Evolutionary conservation across 37 sponge, comb jelly and placozoan species (phyloP).

Genomic region (Eunapius fragilis): DNA sequence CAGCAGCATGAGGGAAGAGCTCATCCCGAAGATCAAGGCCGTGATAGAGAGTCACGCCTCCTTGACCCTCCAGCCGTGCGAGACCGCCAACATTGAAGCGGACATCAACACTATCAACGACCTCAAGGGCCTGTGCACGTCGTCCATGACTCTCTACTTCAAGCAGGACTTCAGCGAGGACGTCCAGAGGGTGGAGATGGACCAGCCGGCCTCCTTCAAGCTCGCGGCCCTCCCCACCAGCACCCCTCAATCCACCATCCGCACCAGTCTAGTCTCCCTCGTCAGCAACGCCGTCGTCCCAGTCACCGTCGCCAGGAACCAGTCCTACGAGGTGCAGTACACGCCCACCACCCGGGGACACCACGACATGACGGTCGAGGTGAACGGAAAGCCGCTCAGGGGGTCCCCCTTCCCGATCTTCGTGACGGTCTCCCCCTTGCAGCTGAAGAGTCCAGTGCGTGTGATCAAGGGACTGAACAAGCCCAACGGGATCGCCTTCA

Average conservation of each 20-base stretch:
- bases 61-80: background rate
- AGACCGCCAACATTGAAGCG: conserved; percentile 7
- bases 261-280: background rate
- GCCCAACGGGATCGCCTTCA: conserved; percentile 4
- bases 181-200: conserved; percentile 4
- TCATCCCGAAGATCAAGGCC: too few relatives aligned
- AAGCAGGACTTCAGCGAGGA: background rate
- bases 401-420: background rate
- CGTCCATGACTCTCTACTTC: background rate
- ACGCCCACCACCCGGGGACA: background rate
- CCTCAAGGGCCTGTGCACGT: conserved; percentile 6
- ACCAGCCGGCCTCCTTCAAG: background rate
- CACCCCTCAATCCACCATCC: background rate
- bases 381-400: background rate
- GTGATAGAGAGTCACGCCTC: background rate
- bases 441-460: background rate
- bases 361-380: background rate
- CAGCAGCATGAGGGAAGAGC: too few relatives aligned
- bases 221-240: background rate
- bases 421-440: background rate
- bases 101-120: background rate
- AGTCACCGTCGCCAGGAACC: background rate
- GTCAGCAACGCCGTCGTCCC: too few relatives aligned
- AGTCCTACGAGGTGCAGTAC: background rate
- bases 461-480: background rate